A percentile compares a stretch with the other conserved stretches of the same genome.
These are phyloP conservation scores for Lordiphosa mommai DNA, from an alignment of 1,140 invertebrate genomes.

Conservation along the genomic window DNA sequence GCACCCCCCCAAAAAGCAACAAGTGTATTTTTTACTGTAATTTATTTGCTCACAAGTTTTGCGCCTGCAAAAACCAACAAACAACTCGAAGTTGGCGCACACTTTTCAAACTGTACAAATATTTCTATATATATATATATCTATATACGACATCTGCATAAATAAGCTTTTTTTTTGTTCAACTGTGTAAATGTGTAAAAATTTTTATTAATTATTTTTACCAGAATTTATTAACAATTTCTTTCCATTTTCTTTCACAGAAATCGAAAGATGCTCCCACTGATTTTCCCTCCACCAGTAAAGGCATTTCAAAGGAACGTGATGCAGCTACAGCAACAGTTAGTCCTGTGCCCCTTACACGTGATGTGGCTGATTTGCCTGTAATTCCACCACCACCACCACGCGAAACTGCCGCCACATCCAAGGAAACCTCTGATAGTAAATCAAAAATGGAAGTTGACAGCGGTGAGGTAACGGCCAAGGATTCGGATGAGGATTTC, in stretches of 20 bases:
- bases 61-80: constrained; percentile 16
- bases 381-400: constrained; percentile 34
- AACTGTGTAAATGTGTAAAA: constrained; percentile 44
- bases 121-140: constrained; percentile 23
- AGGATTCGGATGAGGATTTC: constrained; percentile 71
- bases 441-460: constrained; percentile 70
- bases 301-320: constrained; percentile 59
- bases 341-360: constrained; percentile 16
- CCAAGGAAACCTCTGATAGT: constrained; percentile 63
- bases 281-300: constrained; percentile 68
- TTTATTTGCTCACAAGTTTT: constrained; percentile 40
- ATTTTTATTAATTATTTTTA: background rate
- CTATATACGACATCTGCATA: constrained; percentile 22
- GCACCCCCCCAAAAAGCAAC: too few relatives aligned
- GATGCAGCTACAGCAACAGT: constrained; percentile 28
- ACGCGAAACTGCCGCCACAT: constrained; percentile 30
- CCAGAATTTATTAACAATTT: background rate
- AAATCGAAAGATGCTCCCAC: constrained; percentile 63
- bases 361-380: constrained; percentile 51
- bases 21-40: too few relatives aligned
- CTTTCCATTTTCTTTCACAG: constrained; percentile 14
- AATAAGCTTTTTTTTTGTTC: constrained; percentile 46
- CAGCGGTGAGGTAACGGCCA: constrained; percentile 64
- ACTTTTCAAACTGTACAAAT: constrained; percentile 31
- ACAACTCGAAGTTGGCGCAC: constrained; percentile 47